phyloP scores from a whole-genome alignment of 2,888 invertebrate genomes.

The Drosophila borborema region DNA sequence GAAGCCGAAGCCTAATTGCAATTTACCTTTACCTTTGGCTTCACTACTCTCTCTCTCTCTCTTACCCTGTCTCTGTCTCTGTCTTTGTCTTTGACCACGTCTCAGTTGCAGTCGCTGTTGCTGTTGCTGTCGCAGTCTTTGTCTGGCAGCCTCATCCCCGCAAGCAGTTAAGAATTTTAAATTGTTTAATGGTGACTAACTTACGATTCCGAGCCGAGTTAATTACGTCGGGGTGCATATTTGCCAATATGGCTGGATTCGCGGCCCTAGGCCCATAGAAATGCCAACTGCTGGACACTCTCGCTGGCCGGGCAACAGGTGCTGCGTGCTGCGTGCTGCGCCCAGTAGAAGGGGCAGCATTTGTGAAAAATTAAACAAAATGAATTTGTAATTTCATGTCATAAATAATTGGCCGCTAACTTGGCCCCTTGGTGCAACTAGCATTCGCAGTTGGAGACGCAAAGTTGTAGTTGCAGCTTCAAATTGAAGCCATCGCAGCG shows the following conservation, averaged over 20 bases:
- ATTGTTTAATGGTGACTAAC: conserved; percentile 82
- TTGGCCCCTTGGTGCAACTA: conserved; percentile 42
- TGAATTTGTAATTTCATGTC: conserved; percentile 85
- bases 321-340: conserved; percentile 25
- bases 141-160: conserved; percentile 34
- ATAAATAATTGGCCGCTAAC: conserved; percentile 84
- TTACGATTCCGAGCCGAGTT: conserved; percentile 81
- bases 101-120: conserved; percentile 12
- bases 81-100: neutral
- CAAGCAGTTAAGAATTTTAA: conserved; percentile 79
- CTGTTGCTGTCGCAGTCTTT: conserved; percentile 23
- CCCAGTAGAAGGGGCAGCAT: conserved; percentile 34
- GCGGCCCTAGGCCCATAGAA: conserved; percentile 70
- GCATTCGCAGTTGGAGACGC: conserved; percentile 44
- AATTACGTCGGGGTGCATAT: conserved; percentile 82
- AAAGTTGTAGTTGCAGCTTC: conserved; percentile 26
- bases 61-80: neutral
- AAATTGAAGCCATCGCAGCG: conserved; percentile 27
- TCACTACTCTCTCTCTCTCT: conserved; percentile 1
- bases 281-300: conserved; percentile 63
- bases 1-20: conserved; percentile 84
- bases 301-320: conserved; percentile 66
- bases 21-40: conserved; percentile 75
- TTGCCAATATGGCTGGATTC: conserved; percentile 72
- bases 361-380: conserved; percentile 84